Evolutionary conservation across 2,797 vertebrate genomes (phyloP), one percentile per base, ranked within the genome.

Genomic region (Rallus crepitans): DNA sequence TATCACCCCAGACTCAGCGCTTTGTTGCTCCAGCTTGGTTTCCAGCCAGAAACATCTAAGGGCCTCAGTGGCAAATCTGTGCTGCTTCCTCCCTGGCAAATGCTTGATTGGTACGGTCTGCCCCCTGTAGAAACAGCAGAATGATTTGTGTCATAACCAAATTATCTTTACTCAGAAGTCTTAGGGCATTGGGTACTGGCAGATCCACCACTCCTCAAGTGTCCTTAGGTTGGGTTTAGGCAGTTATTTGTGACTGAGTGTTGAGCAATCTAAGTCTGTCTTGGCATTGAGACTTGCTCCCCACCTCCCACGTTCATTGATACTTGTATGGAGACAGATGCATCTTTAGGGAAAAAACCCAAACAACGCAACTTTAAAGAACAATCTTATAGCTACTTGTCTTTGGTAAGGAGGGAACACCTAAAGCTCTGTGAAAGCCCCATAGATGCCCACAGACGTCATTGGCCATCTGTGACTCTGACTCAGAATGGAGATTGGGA

Each of bases 41-140:
- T 85, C 87, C 68, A 91, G 91, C 89, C 94, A 94, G 73, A 75
- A 95, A 82, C 89, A 93, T 96, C 84, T 89, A 87, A 93, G 53
- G 53, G 27, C 9, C 70, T 88, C 73, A 71, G 78, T 80, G 90
- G 89, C 82, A 96, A 89, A 88, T 87, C 77, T 55, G 31, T 47
- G 39, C 82, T 78, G 79, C 64, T 96, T 96, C 85, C 91, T 93
- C 60, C 73, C 48, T 94, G 95, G 94, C 80, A 95, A 79, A 50
- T 35, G 18, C 81, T 84, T 70, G 30, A 45, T 78, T 94, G 78
- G 27, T 89, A 40, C 19, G 87, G 72, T 69, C 71, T 93, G 69
- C 47, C 63, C 66, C 60, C 89, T 76, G 59, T 23, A 79, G 87
- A 95, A 95, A 61, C 79, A 93, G 71, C 53, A 78, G 60, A 85